Evolutionary conservation across 2,888 invertebrate species (phyloP).

Genomic region (Elegia similella): DNA sequence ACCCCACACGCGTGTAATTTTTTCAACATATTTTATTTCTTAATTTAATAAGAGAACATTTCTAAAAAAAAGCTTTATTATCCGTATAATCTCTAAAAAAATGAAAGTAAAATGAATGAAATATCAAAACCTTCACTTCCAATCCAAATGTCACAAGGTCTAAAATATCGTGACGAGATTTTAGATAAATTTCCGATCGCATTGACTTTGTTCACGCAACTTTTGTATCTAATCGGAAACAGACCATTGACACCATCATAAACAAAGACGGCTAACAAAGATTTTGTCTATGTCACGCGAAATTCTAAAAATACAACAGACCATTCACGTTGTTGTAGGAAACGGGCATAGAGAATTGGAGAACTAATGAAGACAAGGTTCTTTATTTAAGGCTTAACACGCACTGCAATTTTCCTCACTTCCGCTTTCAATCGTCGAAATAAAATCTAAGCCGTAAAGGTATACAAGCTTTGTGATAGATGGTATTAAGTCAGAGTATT

Average conservation of each 20-base stretch:
- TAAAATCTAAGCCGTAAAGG: too few species aligned
- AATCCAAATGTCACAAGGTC: background rate
- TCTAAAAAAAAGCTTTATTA: too few species aligned
- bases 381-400: background rate
- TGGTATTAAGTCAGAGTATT: too few species aligned
- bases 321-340: background rate
- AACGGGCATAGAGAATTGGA: background rate
- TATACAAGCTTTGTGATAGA: too few species aligned
- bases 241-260: conserved; percentile 3
- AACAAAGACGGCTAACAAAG: background rate
- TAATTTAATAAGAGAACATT: too few species aligned
- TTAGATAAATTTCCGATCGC: background rate
- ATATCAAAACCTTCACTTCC: background rate
- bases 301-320: background rate
- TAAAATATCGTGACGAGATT: conserved; percentile 1
- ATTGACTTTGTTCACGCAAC: background rate
- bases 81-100: too few species aligned
- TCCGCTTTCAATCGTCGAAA: background rate
- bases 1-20: too few species aligned
- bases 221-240: background rate
- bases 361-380: background rate
- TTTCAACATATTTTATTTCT: too few species aligned
- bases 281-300: background rate
- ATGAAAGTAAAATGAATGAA: too few species aligned
- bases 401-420: background rate